Conservation (phyloP, 2,113 vertebrate genomes). For the Oceanites oceanicus region DNA sequence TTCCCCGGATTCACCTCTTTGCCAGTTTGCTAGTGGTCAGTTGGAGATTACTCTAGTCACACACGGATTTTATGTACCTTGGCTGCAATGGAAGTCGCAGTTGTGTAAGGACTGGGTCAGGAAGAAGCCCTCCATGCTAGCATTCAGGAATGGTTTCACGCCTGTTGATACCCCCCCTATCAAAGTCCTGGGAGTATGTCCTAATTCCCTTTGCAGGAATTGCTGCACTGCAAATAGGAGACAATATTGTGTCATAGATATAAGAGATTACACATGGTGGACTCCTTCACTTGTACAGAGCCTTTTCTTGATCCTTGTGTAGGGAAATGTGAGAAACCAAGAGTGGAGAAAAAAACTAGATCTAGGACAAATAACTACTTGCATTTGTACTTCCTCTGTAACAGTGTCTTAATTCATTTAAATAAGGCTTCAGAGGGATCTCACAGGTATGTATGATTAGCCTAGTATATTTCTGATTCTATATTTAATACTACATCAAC, state of each 20-base stretch:
- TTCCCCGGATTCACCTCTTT: neutral
- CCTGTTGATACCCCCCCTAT: rapidly evolving
- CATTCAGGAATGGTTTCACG: neutral
- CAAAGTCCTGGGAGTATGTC: neutral
- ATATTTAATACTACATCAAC: neutral
- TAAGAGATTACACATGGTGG: neutral
- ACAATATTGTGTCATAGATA: neutral
- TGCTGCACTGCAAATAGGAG: neutral
- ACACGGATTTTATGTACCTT: rapidly evolving
- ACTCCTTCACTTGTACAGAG: neutral
- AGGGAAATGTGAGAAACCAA: neutral
- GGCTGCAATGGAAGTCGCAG: neutral
- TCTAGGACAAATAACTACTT: neutral
- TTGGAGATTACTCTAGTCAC: neutral
- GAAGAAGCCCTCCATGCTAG: neutral
- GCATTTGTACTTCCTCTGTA: neutral
- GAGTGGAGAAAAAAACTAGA: neutral
- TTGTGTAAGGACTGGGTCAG: neutral
- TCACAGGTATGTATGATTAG: neutral
- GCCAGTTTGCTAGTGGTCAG: neutral
- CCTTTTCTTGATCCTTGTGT: neutral
- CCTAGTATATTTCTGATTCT: neutral
- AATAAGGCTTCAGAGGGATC: neutral
- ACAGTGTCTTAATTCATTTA: neutral
- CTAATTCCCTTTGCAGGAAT: neutral